A percentile compares a stretch with the other conserved stretches of the same genome.
These are phyloP conservation scores for Cynaeus angustus DNA, from an alignment of 2,888 invertebrate species.

Conservation along the genomic window DNA sequence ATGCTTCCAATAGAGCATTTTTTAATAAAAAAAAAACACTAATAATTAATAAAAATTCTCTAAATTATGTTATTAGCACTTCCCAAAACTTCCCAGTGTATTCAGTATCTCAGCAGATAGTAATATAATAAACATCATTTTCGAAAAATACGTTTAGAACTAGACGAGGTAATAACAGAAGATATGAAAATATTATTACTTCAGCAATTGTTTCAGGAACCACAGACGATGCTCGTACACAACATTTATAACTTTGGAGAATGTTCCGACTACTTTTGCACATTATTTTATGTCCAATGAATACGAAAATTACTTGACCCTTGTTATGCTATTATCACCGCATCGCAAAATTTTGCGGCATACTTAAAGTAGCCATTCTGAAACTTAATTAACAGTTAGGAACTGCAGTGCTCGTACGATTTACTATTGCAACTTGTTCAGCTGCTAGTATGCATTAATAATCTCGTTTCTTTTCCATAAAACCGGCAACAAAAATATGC, in stretches of 20 bases:
- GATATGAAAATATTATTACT: too few species aligned
- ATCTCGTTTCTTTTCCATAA: background rate
- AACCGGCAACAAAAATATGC: constrained; percentile 1
- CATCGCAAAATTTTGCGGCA: constrained; percentile 24
- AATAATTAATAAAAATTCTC: too few species aligned
- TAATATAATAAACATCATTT: too few species aligned
- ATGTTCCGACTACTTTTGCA: background rate
- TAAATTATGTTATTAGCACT: too few species aligned
- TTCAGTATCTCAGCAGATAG: too few species aligned
- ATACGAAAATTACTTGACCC: background rate
- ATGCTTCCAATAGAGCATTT: too few species aligned
- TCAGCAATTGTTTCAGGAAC: too few species aligned
- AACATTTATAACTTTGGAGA: background rate
- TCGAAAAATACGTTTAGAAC: too few species aligned
- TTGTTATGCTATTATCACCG: constrained; percentile 17
- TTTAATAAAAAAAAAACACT: too few species aligned
- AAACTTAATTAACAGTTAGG: constrained; percentile 34
- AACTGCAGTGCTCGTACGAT: constrained; percentile 12
- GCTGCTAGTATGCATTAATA: constrained; percentile 26
- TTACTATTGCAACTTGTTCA: constrained; percentile 23
- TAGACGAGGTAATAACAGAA: too few species aligned
- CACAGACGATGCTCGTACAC: too few species aligned
- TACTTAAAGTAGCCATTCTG: constrained; percentile 13
- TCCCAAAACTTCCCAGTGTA: too few species aligned
- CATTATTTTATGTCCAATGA: background rate